Evolutionary conservation across 1,140 invertebrate species (phyloP).

Genomic region (Drosophila funebris): DNA sequence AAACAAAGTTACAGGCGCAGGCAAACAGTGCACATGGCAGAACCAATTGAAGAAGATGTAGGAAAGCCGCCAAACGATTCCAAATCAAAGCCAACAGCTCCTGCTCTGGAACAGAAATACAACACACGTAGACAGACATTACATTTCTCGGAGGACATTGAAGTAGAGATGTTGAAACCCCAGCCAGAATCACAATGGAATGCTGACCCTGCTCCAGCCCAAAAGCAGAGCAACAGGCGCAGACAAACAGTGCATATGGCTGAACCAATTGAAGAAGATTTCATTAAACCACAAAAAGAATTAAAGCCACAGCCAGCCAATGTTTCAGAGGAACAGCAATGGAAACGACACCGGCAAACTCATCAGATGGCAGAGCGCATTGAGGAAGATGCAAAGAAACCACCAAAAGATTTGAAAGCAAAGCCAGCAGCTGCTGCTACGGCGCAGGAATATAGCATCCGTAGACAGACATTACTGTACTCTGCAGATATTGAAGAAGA

Average conservation of each 20-base stretch:
- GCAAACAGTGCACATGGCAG: not conserved
- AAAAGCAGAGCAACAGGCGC: not conserved
- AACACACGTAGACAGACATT: not conserved
- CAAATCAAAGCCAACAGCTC: too few species aligned
- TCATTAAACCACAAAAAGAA: not conserved
- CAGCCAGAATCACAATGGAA: not conserved
- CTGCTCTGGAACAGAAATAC: too few species aligned
- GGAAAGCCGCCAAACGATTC: too few species aligned
- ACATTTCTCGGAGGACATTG: not conserved
- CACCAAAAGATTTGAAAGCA: too few species aligned
- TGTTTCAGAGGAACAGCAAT: not conserved
- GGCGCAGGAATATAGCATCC: too few species aligned
- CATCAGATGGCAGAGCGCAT: not conserved
- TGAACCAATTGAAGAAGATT: constrained; percentile 28
- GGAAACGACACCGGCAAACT: not conserved
- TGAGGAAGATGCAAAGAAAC: constrained; percentile 8
- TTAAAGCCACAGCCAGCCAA: not conserved
- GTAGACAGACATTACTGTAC: not conserved
- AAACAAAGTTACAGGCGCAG: not conserved
- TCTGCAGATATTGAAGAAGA: constrained; percentile 2
- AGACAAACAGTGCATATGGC: constrained; percentile 15
- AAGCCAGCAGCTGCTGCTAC: too few species aligned
- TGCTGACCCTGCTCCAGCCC: not conserved
- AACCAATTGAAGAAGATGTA: not conserved
- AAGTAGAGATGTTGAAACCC: not conserved